phyloP scores from a whole-genome alignment of 2,888 invertebrate species.

The Meiosimyza platycephala region DNA sequence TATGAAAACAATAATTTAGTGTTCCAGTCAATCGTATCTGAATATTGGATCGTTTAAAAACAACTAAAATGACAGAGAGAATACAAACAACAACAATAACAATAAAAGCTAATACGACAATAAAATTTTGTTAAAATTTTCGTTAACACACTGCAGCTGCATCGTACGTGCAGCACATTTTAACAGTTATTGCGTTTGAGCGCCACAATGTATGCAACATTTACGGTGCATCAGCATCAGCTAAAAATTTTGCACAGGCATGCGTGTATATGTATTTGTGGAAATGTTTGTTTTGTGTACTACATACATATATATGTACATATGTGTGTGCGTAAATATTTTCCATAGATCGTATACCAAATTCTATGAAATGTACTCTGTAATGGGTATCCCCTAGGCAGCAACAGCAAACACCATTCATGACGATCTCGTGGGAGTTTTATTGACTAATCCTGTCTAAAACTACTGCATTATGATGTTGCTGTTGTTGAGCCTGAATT shows the following conservation, averaged over 20 bases:
- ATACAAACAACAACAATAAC: background rate
- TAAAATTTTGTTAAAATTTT: background rate
- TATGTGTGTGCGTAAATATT: background rate
- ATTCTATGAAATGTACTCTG: no score
- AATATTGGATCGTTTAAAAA: no score
- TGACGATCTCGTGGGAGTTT: no score
- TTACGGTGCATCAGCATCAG: background rate
- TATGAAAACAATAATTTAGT: no score
- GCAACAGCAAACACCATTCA: no score
- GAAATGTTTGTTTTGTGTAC: background rate
- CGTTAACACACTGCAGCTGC: background rate
- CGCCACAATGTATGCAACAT: slow-evolving; percentile 1
- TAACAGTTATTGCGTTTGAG: background rate
- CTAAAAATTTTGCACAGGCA: background rate
- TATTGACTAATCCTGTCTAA: no score
- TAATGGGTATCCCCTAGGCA: no score
- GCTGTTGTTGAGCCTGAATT: slow-evolving; percentile 7
- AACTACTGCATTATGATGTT: background rate
- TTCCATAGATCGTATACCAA: background rate
- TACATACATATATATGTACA: no score
- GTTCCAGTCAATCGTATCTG: no score
- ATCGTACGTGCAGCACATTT: slow-evolving; percentile 14
- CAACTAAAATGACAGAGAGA: no score
- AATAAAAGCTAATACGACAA: background rate
- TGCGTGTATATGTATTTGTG: background rate